phyloP scores from a whole-genome alignment of 1,140 invertebrate species.

The Piezodorus guildinii region DNA sequence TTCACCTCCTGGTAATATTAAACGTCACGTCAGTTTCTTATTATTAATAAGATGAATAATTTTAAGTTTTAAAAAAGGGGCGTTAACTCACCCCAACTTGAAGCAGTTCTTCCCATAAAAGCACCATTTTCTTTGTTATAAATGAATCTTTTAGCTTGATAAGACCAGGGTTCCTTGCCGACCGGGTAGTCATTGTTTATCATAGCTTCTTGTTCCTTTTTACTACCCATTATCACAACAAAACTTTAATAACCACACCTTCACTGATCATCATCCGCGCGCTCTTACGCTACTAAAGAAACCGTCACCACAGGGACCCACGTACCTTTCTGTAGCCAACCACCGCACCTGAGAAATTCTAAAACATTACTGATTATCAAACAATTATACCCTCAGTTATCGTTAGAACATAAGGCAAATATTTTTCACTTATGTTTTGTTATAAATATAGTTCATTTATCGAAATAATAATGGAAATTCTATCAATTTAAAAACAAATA shows the following conservation, averaged over 20 bases:
- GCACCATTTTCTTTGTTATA: conserved; percentile 18
- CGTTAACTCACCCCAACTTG: conserved; percentile 19
- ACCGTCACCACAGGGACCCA: conserved; percentile 9
- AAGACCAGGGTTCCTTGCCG: conserved; percentile 1
- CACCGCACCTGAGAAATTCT: neutral
- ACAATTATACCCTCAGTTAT: no score
- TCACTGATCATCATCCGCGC: neutral
- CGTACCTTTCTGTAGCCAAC: neutral
- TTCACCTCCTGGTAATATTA: no score
- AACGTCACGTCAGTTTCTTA: no score
- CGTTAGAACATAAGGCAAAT: no score
- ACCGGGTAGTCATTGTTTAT: neutral
- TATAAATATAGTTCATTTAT: no score
- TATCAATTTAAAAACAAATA: no score
- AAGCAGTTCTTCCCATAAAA: conserved; percentile 10
- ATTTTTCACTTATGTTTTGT: no score
- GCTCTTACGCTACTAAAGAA: conserved; percentile 9
- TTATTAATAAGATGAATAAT: no score
- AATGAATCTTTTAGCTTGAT: conserved; percentile 7
- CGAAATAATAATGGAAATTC: no score
- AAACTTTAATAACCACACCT: neutral
- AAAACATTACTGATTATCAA: no score
- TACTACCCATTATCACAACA: conserved; percentile 4
- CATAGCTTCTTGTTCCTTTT: conserved; percentile 18
- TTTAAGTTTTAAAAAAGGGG: neutral